Percentiles rank a stretch among this genome's conserved stretches.
phyloP scores from a whole-genome alignment of 2,888 invertebrate species.

The Oscheius sp. region DNA sequence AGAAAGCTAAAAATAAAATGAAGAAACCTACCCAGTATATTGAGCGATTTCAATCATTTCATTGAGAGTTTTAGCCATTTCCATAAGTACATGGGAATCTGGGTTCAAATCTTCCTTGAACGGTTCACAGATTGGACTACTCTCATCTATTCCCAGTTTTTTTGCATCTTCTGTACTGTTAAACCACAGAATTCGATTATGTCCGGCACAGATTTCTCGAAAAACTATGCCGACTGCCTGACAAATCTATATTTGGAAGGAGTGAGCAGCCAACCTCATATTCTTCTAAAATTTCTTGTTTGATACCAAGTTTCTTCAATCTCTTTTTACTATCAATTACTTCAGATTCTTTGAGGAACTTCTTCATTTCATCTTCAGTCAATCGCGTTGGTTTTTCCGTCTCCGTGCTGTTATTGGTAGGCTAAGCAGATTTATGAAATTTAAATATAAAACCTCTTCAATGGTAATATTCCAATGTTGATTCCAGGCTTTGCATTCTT shows the following conservation, averaged over 20 bases:
- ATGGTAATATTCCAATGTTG: slow-evolving; percentile 52
- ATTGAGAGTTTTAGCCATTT: slow-evolving; percentile 58
- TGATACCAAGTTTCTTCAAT: slow-evolving; percentile 57
- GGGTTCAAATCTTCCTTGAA: slow-evolving; percentile 68
- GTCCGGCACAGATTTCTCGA: slow-evolving; percentile 64
- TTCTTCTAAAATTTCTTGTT: slow-evolving; percentile 57
- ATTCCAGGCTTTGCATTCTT: slow-evolving; percentile 62
- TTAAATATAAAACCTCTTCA: background rate
- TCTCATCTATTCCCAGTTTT: slow-evolving; percentile 59
- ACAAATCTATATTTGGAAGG: slow-evolving; percentile 13
- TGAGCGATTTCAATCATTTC: slow-evolving; percentile 44
- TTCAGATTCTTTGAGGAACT: slow-evolving; percentile 47
- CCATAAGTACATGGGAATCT: slow-evolving; percentile 50
- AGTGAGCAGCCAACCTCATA: slow-evolving; percentile 41
- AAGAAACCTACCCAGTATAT: background rate
- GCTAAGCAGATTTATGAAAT: background rate
- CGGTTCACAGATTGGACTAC: slow-evolving; percentile 65
- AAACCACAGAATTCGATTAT: slow-evolving; percentile 61
- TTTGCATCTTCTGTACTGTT: slow-evolving; percentile 62
- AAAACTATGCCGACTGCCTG: slow-evolving; percentile 63
- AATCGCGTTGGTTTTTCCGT: background rate
- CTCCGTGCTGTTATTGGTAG: background rate
- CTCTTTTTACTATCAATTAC: slow-evolving; percentile 52
- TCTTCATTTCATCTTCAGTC: slow-evolving; percentile 33
- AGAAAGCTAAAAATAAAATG: background rate